phyloP scores from a whole-genome alignment of 2,888 invertebrate genomes.

The Gibbula magus region DNA sequence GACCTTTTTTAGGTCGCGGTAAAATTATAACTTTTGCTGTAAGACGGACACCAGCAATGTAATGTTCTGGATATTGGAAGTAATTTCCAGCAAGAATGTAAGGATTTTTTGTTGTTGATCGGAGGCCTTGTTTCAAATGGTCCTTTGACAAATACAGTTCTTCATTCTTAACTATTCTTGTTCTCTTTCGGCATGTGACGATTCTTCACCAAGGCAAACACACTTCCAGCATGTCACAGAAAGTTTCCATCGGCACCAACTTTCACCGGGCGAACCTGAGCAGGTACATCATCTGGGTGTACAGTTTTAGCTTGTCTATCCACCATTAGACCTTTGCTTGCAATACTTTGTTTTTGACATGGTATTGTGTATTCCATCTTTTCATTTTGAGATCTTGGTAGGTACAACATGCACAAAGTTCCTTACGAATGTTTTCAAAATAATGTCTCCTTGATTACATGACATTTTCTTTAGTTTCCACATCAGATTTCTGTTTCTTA shows the following conservation, averaged over 20 bases:
- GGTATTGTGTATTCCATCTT: not conserved
- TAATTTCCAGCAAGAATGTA: not conserved
- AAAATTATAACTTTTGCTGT: not conserved
- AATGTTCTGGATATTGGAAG: constrained; percentile 22
- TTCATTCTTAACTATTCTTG: constrained; percentile 26
- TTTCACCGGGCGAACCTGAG: constrained; percentile 5
- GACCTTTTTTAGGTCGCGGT: too few relatives aligned
- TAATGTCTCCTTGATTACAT: too few relatives aligned
- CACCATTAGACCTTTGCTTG: constrained; percentile 18
- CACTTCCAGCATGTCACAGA: constrained; percentile 20
- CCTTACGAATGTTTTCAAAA: not conserved
- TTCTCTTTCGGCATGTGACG: constrained; percentile 25
- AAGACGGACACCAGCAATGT: constrained; percentile 22
- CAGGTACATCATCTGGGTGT: constrained; percentile 35
- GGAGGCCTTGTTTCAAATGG: constrained; percentile 12
- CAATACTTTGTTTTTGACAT: constrained; percentile 4
- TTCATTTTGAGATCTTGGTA: constrained; percentile 20
- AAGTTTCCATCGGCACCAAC: constrained; percentile 31
- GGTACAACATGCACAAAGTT: not conserved
- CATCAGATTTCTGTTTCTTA: not conserved
- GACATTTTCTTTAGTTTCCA: too few relatives aligned
- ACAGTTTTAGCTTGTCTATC: constrained; percentile 29
- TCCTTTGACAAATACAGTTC: not conserved
- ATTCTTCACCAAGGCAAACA: constrained; percentile 32
- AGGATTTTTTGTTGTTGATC: not conserved